These are phyloP conservation scores for Lepus americanus DNA, from an alignment of 2,113 vertebrate species.

Conservation along the genomic window DNA sequence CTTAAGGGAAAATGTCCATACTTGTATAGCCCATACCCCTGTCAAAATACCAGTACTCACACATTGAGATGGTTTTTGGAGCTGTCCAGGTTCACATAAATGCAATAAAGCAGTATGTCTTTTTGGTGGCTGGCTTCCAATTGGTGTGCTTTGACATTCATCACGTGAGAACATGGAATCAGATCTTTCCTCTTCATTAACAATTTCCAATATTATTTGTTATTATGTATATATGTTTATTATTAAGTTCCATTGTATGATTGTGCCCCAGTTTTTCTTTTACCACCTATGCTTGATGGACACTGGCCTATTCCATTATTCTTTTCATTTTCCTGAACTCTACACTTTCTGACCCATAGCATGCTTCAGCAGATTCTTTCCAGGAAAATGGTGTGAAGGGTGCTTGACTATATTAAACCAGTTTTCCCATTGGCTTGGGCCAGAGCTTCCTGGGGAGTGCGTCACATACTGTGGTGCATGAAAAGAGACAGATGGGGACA, in stretches of 20 bases:
- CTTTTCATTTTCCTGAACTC: background rate
- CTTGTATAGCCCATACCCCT: background rate
- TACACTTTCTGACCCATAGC: background rate
- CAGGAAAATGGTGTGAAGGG: background rate
- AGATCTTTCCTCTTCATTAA: background rate
- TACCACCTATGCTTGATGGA: background rate
- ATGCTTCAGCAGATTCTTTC: background rate
- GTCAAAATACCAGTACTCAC: background rate
- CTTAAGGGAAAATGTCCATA: background rate
- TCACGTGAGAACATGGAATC: background rate
- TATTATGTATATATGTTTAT: too few species aligned
- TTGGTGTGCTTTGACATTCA: background rate
- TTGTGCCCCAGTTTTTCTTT: too few species aligned
- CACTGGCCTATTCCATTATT: background rate
- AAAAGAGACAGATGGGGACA: background rate
- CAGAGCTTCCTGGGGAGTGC: background rate
- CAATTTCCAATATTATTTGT: background rate
- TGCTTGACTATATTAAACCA: background rate
- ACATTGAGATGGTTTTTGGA: background rate
- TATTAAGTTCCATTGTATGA: background rate
- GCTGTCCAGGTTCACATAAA: background rate
- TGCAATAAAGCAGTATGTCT: background rate
- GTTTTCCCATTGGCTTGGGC: background rate
- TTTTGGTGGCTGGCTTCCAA: background rate
- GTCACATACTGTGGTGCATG: too few species aligned